Evolutionary conservation across 2,113 vertebrate species (phyloP).

Genomic region (Aspidoscelis tigris): DNA sequence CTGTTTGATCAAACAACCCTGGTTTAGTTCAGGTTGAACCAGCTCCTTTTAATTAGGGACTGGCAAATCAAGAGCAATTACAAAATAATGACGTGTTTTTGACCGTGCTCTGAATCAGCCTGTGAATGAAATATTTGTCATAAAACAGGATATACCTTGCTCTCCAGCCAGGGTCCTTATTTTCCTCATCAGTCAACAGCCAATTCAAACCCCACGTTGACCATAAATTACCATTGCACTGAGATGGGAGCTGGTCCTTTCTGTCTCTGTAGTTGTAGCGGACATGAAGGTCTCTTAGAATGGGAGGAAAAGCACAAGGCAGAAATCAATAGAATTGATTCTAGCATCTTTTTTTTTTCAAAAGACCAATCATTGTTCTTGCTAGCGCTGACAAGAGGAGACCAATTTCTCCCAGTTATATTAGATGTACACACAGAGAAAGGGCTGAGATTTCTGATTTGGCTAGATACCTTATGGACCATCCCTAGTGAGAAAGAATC

Average conservation of each 20-base stretch:
- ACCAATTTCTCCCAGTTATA: slow-evolving; percentile 45
- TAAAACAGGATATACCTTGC: slow-evolving; percentile 53
- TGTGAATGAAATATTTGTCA: slow-evolving; percentile 24
- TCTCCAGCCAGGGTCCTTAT: slow-evolving; percentile 38
- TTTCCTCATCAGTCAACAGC: slow-evolving; percentile 72
- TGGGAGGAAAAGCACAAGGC: slow-evolving; percentile 53
- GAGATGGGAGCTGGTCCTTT: slow-evolving; percentile 55
- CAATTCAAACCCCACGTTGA: slow-evolving; percentile 63
- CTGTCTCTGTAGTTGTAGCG: slow-evolving; percentile 51
- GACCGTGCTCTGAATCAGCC: no score
- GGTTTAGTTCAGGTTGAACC: no score
- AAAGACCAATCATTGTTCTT: slow-evolving; percentile 67
- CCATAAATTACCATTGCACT: slow-evolving; percentile 54
- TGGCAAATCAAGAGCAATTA: no score
- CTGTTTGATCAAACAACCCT: no score
- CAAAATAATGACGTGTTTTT: no score
- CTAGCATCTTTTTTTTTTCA: slow-evolving; percentile 54
- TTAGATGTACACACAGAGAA: rapidly evolving
- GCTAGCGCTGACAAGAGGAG: slow-evolving; percentile 49
- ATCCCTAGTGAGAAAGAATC: background rate
- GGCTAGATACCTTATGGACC: background rate
- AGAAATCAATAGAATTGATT: slow-evolving; percentile 70
- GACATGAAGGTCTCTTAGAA: slow-evolving; percentile 54
- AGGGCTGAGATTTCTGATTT: slow-evolving; percentile 2
- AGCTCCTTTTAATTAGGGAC: no score